Conservation (phyloP, 2,113 vertebrate species). For the Terrapene triunguis region DNA sequence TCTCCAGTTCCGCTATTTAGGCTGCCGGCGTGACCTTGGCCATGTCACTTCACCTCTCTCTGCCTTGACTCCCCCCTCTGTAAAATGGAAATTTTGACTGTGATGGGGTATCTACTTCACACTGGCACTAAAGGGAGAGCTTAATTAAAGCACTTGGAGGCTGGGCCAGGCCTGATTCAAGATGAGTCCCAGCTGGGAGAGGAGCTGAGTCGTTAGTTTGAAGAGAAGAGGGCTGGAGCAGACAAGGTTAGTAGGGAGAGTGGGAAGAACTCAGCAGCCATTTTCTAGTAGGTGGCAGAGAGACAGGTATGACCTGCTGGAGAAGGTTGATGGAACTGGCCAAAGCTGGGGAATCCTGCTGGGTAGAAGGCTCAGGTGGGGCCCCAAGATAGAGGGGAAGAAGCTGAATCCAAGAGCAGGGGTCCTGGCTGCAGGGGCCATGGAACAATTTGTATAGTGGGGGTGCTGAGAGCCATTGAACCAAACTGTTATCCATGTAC, state of each 20-base stretch:
- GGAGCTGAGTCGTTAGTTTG: not conserved
- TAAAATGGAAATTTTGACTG: not conserved
- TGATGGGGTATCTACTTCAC: not conserved
- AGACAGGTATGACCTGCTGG: not conserved
- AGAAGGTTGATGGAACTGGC: not conserved
- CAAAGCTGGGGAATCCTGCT: not conserved
- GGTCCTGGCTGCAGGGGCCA: too few relatives aligned
- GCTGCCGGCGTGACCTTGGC: not conserved
- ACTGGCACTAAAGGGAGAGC: not conserved
- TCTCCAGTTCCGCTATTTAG: not conserved
- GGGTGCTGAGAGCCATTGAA: too few relatives aligned
- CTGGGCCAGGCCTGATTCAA: not conserved
- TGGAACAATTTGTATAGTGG: too few relatives aligned
- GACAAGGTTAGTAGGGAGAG: not conserved
- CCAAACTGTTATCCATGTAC: too few relatives aligned
- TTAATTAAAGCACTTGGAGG: not conserved
- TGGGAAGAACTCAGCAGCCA: not conserved
- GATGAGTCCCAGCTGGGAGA: not conserved
- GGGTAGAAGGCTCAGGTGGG: too few relatives aligned
- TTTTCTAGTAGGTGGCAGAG: not conserved
- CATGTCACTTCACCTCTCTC: not conserved
- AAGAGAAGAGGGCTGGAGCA: not conserved
- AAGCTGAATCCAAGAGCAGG: not conserved
- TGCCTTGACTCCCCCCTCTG: not conserved
- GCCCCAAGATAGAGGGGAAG: not conserved